Evolutionary conservation across 2,113 vertebrate genomes (phyloP), one percentile per base, ranked within the genome.

Genomic region (Meles meles): DNA sequence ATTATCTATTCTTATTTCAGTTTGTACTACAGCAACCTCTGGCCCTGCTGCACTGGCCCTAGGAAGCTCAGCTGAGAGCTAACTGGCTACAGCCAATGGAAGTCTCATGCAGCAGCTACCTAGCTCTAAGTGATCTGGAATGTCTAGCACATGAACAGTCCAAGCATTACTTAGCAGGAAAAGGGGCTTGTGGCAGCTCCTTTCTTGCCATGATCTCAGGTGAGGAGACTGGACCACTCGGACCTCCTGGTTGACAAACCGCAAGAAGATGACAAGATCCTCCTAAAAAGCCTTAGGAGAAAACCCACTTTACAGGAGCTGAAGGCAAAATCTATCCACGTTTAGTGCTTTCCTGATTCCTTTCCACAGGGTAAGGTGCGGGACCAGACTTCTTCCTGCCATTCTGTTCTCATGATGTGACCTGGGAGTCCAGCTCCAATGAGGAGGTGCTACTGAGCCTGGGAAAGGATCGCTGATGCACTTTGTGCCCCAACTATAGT

Each of bases 11-110:
- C 49, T 72, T 94, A 85, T 84, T 94, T 97, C 82, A 95, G 6
- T 91, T 85, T 95, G 93, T n/a, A 93, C 92, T 96, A 94, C 8
- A 96, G 94, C 94, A 92, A 96, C 74, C 81, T 93, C 86, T 97
- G 90, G 92, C 89, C 92, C 92, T 79, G 96, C 47, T 91, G 88
- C 55, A 92, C 29, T 80, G 96, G 85, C 93, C 96, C 88, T 94
- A 90, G 76, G 88, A 95, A 88, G 71, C 65, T 96, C 92, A 87
- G 90, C 90, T 90, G 65, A 94, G 86, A 91, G 63, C 80, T 93
- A 61, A 94, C n/a, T 91, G 96, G 90, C 79, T 67, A 86, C 2
- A 95, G 82, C 55, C 93, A 93, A 52, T 11, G 5, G 21, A 77
- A 95, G 77, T 34, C 42, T 92, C 63, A 31, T 29, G 71, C 47